Percentiles rank a stretch among this genome's conserved stretches.
phyloP scores from a whole-genome alignment of 2,888 invertebrate species.

The Ariolimax columbianus region DNA sequence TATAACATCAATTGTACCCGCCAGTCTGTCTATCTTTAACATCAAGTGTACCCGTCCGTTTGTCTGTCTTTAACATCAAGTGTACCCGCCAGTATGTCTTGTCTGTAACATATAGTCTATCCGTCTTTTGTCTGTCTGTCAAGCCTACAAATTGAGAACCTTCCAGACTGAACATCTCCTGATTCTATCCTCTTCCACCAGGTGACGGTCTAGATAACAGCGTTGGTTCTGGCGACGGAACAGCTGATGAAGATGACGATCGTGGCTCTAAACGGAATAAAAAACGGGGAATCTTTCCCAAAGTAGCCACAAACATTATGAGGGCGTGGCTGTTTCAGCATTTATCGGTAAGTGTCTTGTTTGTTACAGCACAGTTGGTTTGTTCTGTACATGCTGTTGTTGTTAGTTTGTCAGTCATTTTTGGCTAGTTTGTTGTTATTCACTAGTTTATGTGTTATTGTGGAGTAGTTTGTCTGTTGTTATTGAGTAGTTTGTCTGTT shows the following conservation, averaged over 20 bases:
- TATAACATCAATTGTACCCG: neutral
- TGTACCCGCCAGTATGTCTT: neutral
- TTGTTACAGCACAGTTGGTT: neutral
- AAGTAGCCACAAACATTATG: constrained; percentile 99
- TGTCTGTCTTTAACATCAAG: neutral
- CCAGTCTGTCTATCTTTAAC: neutral
- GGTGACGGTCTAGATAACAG: constrained; percentile 91
- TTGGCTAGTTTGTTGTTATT: too few relatives aligned
- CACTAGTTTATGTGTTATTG: too few relatives aligned
- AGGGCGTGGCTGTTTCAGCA: constrained; percentile 99
- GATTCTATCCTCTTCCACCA: constrained; percentile 75
- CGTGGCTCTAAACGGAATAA: constrained; percentile 96
- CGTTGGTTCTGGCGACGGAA: constrained; percentile 98
- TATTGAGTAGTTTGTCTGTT: too few relatives aligned
- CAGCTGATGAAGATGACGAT: constrained; percentile 85
- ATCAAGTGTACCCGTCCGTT: neutral
- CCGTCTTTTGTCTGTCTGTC: neutral
- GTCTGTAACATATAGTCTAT: neutral
- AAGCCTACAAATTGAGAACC: neutral
- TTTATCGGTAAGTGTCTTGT: constrained; percentile 93
- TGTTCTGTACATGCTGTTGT: neutral
- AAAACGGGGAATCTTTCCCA: constrained; percentile 99
- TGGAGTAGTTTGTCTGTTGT: too few relatives aligned
- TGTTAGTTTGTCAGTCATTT: neutral
- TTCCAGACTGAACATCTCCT: neutral